These are phyloP conservation scores for Azemiops feae DNA, from an alignment of 2,113 vertebrate species.

Conservation along the genomic window DNA sequence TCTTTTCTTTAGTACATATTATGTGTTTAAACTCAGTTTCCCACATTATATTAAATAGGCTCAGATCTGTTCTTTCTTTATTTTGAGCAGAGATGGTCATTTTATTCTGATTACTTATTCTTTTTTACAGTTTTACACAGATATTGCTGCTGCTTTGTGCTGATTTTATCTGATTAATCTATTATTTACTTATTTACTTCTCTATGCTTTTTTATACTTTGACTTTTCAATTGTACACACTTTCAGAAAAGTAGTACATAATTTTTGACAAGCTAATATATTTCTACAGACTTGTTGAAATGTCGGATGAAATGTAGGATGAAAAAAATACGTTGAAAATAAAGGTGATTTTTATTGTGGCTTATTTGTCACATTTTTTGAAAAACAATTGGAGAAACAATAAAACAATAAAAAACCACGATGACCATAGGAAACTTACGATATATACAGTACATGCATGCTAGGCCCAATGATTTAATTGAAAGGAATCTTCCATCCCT, in stretches of 20 bases:
- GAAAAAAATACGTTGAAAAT: background rate
- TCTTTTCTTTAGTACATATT: background rate
- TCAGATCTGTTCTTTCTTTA: background rate
- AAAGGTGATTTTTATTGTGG: background rate
- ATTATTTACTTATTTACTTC: background rate
- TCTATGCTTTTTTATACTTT: conserved; percentile 4
- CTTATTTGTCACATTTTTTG: background rate
- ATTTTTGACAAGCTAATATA: background rate
- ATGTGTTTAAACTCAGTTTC: background rate
- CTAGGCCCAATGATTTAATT: background rate
- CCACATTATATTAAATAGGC: background rate
- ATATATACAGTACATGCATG: no score
- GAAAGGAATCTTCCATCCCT: background rate
- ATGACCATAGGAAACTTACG: background rate
- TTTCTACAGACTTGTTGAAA: background rate
- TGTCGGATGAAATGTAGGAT: background rate
- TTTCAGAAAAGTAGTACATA: background rate
- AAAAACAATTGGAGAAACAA: background rate
- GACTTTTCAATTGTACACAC: background rate
- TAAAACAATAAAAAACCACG: background rate
- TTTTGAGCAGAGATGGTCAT: background rate
- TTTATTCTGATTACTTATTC: background rate
- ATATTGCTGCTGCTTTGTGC: conserved; percentile 23
- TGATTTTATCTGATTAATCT: conserved; percentile 36
- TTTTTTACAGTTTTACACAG: background rate